Evolutionary conservation across 2,888 invertebrate genomes (phyloP), one percentile per base, ranked within the genome.

Genomic region (Mystacides longicornis): DNA sequence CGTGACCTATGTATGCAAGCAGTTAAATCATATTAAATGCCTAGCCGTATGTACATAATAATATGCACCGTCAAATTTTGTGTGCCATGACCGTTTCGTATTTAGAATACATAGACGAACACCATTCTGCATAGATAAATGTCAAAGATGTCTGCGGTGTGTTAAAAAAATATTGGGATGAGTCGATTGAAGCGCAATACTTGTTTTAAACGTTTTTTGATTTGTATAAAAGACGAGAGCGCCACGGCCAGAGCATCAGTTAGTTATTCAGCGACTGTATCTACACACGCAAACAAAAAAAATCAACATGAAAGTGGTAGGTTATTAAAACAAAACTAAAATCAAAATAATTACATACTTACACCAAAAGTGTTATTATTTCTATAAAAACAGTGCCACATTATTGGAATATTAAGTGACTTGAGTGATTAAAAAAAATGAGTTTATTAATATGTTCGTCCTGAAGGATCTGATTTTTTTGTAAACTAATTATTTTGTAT

Each of bases 161-260:
- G 50, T 51, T 54, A 60, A 60, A 58, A 60, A n/a, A 37, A 27
- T 11, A 7, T 37, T 45, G 57, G 58, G 60, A 58, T 60, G 60
- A 60, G 60, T 45, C 51, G 54, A 55, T 47, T 43, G 51, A 57
- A 56, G 55, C 42, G 55, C 51, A 52, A 54, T 58, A 56, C 58
- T 56, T 43, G 58, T 60, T 60, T 58, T 56, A 54, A 52, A 53
- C 19, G 58, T 54, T 56, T 60, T 60, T 56, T 54, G 56, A 56
- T 51, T 56, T 56, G 58, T 60, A 60, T 60, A 62, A 58, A 62
- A 62, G 60, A 58, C 57, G 58, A 55, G 55, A 56, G 48, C 57
- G 23, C 56, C 33, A 37, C 47, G 55, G 55, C 56, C 53, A 51
- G 16, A 52, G 59, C 60, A 62, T 61, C 60, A 62, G 60, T 62